A percentile compares a stretch with the other conserved stretches of the same genome.
Conservation (phyloP, 2,113 vertebrate species). For the Vanacampus margaritifer region DNA sequence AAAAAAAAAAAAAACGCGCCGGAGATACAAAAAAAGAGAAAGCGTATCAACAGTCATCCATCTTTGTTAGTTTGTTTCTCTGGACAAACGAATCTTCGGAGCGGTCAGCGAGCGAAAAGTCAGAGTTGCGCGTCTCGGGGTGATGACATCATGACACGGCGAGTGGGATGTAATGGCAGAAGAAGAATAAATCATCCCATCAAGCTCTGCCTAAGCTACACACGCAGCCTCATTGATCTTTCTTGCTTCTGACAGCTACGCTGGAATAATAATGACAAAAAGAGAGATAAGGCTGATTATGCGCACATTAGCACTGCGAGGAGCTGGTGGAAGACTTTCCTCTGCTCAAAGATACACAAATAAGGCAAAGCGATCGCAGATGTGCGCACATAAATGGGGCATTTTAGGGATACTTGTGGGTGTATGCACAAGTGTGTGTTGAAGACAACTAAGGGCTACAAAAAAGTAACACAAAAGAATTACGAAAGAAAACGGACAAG, state of each 20-base stretch:
- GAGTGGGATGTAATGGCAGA: conserved; percentile 56
- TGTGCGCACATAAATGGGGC: conserved; percentile 5
- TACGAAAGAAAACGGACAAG: background rate
- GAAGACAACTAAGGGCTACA: background rate
- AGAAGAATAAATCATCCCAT: conserved; percentile 54
- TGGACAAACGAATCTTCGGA: background rate
- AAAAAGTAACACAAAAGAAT: background rate
- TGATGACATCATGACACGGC: conserved; percentile 64
- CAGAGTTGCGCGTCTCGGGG: conserved; percentile 38
- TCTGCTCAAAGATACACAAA: conserved; percentile 4
- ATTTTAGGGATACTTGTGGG: conserved; percentile 6
- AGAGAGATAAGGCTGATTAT: conserved; percentile 26
- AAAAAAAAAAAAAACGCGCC: background rate
- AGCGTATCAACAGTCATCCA: background rate
- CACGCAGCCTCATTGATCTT: conserved; percentile 55
- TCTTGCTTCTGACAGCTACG: conserved; percentile 33
- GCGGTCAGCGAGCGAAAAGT: conserved; percentile 34
- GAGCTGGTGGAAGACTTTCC: background rate
- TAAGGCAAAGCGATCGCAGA: conserved; percentile 11
- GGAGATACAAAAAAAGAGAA: background rate
- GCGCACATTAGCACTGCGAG: conserved; percentile 13
- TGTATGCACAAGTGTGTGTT: background rate
- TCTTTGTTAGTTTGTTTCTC: conserved; percentile 16
- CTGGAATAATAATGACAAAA: conserved; percentile 35
- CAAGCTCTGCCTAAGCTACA: conserved; percentile 45